Base-by-base conservation (phyloP, 2,797 vertebrate genomes). In the Betta splendens region DNA sequence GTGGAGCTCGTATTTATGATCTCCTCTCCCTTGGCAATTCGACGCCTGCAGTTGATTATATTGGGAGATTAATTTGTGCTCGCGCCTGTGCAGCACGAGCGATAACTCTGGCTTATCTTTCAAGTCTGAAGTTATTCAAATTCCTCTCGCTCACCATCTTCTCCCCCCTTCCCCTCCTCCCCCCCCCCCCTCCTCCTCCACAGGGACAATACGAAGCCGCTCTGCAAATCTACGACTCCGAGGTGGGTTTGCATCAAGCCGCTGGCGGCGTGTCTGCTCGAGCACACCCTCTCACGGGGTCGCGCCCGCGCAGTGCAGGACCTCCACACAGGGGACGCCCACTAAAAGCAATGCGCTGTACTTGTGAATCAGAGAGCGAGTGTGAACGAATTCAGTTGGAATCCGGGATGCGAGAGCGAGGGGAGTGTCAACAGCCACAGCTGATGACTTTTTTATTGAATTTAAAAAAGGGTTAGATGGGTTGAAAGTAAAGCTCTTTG, bases 161-260 rank as follows among this genome's bases (percentile, higher is more conserved):
- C 15, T 44, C 43, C 7, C 23, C 59, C 10, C 54, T 50, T 71
- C 59, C 10, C 54, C 50, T 71, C 86, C 83, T 74, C n/a, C 42
- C 33, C 17, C 23, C 8, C 7, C 28, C 12, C 45, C 42, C 7
- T 29, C 58, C 9, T 52, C 52, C 71, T 86, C 82, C 76, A 13
- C 87, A 99, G 97, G 95, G 93, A 10, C 90, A 98, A 2, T 93
- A 97, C 15, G 96, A 97, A 65, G 92, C 92, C 0, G 96, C 96
- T 3, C 69, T 99, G 86, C 88, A 93, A 12, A 90, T 98, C 63
- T 98, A 85, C 29, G 96, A 99, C 26, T 56, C 80, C 16, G 90
- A 96, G 31, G 97, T 98, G 68, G 91, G 95, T 95, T 61, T 57
- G 21, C 42, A 18, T 78, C 50, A 0, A 44, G 35, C 20, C 29